Evolutionary conservation across 1,140 invertebrate genomes (phyloP), one percentile per base, ranked within the genome.

Genomic region (Bactericera cockerelli): DNA sequence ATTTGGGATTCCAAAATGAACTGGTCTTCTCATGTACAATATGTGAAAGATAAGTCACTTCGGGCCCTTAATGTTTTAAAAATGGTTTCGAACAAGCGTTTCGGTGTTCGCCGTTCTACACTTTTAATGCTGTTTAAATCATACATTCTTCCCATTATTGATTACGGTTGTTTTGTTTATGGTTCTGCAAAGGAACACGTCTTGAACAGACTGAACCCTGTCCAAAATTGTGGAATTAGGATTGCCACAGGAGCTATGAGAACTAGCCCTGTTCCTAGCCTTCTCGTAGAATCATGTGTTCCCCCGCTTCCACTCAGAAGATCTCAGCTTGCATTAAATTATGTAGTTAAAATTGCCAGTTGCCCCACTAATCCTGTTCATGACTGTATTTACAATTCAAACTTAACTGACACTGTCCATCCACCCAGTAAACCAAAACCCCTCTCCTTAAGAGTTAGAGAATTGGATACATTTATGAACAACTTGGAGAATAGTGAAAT

Each of bases 271-370:
- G 33, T 36, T 36, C 33, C 33, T 11, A 36, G 33, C n/a, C 33
- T 56, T 19, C 28, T 6, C 19, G 19, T 25, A n/a, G 25, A 22
- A n/a, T 56, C 55, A 16, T 22, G 55, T n/a, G 22, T 22, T 22
- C 55, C 21, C 21, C 55, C 55, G n/a, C 22, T 56, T n/a, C 22
- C 19, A 16, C n/a, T 56, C 14, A 19, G 54, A 8, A n/a, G 54
- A 16, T 22, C 33, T 36, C 10, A 36, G 16, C 33, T 36, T 63
- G 26, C 59, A 11, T 36, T n/a, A 16, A 66, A 61, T 62, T 68
- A 64, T 36, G 6, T 56, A 58, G 55, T 61, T 11, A 60, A 57
- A 38, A 58, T 26, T 42, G 22, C 25, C 26, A 26, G 22, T 26
- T 53, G 2, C 1, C 11, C 60, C 55, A 26, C 26, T 55, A 60